Conservation (phyloP, 2,797 vertebrate species). For the Takifugu rubripes region DNA sequence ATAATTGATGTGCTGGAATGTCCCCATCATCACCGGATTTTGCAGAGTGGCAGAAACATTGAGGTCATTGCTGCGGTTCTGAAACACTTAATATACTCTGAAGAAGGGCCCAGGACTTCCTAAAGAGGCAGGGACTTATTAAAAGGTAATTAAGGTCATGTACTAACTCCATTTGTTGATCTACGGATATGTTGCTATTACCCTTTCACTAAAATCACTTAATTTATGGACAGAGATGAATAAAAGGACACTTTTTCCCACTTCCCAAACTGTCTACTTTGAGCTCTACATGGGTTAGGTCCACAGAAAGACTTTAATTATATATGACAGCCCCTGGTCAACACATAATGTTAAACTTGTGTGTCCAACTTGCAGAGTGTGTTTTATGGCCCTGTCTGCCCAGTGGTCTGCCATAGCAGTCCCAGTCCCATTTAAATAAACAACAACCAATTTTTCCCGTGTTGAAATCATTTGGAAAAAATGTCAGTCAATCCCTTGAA, state of each 20-base stretch:
- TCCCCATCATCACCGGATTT: slow-evolving; percentile 49
- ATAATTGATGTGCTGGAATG: slow-evolving; percentile 71
- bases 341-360: slow-evolving; percentile 70
- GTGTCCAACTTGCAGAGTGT: slow-evolving; percentile 60
- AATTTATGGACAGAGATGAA: no score
- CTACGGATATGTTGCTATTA: no score
- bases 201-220: no score
- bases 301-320: slow-evolving; percentile 67
- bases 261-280: slow-evolving; percentile 34
- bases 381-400: slow-evolving; percentile 48
- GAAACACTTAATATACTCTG: slow-evolving; percentile 23
- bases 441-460: not conserved
- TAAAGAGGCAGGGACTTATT: slow-evolving; percentile 11
- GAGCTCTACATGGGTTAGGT: slow-evolving; percentile 19
- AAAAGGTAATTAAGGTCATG: slow-evolving; percentile 6
- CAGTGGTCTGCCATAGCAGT: slow-evolving; percentile 17
- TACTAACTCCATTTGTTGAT: no score
- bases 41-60: slow-evolving; percentile 60
- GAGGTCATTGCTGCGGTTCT: slow-evolving; percentile 56
- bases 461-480: slow-evolving; percentile 17
- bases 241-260: slow-evolving; percentile 13
- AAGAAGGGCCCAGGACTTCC: slow-evolving; percentile 13
- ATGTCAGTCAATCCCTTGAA: slow-evolving; percentile 3
- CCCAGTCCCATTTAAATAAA: slow-evolving; percentile 31
- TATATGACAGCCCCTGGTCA: slow-evolving; percentile 65